Evolutionary conservation across 2,113 vertebrate genomes (phyloP).

Genomic region (Cephalophus harveyi): DNA sequence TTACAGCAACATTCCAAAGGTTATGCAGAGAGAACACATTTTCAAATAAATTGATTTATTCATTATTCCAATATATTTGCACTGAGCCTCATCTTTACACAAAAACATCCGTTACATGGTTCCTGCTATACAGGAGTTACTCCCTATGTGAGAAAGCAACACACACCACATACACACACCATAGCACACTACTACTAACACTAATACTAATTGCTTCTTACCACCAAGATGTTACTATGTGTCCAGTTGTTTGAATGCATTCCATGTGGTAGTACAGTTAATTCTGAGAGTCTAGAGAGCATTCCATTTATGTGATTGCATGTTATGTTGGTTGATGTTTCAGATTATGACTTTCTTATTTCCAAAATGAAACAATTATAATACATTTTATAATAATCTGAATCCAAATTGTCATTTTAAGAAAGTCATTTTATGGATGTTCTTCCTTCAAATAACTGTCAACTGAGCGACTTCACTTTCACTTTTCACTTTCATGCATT

Average conservation of each 20-base stretch:
- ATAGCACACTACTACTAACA: not conserved
- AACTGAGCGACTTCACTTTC: not conserved
- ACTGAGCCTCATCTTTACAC: not conserved
- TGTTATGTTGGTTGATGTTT: not conserved
- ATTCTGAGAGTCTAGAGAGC: not conserved
- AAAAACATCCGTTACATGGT: not conserved
- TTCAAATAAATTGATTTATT: not conserved
- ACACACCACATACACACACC: not conserved
- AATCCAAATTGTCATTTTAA: not conserved
- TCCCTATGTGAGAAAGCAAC: not conserved
- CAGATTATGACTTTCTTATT: constrained; percentile 13
- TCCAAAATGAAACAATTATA: not conserved
- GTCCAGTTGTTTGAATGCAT: not conserved
- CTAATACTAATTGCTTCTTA: not conserved
- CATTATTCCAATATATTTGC: not conserved
- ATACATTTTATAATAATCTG: not conserved
- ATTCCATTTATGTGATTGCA: not conserved
- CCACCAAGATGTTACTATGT: not conserved
- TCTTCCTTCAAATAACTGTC: not conserved
- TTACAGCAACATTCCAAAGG: not conserved
- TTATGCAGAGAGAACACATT: not conserved
- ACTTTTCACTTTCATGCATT: too few species aligned
- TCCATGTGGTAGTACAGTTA: not conserved
- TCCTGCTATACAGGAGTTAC: not conserved
- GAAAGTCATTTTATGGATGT: not conserved